These are phyloP conservation scores for Spodoptera exigua DNA, from an alignment of 2,888 invertebrate genomes.

Conservation along the genomic window DNA sequence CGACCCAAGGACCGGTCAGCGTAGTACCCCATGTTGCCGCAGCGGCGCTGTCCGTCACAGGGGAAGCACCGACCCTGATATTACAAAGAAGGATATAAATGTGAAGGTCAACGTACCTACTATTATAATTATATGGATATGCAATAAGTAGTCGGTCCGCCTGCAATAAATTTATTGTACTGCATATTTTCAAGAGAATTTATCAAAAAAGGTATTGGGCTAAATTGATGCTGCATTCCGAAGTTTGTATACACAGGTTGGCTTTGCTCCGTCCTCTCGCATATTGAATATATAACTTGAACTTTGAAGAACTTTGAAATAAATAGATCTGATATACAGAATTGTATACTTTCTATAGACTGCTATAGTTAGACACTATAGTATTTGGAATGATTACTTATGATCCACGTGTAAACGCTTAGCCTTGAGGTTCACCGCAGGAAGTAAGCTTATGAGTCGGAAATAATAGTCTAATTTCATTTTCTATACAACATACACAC, in stretches of 20 bases:
- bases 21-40: constrained; percentile 98
- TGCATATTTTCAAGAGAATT: no score
- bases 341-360: no score
- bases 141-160: no score
- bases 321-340: no score
- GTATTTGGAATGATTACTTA: neutral
- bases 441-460: constrained; percentile 1
- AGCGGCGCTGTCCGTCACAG: constrained; percentile 89
- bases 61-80: constrained; percentile 86
- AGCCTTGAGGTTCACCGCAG: constrained; percentile 32
- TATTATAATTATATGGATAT: no score
- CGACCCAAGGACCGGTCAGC: constrained; percentile 95
- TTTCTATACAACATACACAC: constrained; percentile 19
- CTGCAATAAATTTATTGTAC: no score
- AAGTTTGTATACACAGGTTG: no score
- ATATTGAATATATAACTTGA: no score
- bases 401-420: neutral
- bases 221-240: no score
- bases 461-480: constrained; percentile 23
- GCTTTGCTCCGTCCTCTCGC: no score
- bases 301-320: no score
- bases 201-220: no score
- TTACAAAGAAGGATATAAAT: neutral
- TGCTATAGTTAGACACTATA: neutral
- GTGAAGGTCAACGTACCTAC: constrained; percentile 4